Evolutionary conservation across 2,113 vertebrate genomes (phyloP).

Genomic region (Oryzias curvinotus): DNA sequence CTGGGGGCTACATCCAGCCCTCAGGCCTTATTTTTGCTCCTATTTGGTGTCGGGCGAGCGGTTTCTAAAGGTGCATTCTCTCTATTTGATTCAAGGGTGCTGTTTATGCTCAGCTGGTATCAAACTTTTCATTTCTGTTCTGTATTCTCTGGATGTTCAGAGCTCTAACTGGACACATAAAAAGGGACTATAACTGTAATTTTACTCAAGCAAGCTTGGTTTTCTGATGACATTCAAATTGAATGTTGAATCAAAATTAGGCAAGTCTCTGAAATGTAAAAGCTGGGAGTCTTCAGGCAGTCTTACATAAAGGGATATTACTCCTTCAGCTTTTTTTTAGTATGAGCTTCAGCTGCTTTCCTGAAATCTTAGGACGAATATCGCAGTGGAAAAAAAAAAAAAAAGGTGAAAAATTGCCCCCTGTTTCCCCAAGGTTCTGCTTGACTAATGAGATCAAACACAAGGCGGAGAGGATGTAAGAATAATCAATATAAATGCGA

Average conservation of each 20-base stretch:
- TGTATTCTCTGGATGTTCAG: constrained; percentile 1
- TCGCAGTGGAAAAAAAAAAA: constrained; percentile 4
- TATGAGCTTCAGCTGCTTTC: constrained; percentile 19
- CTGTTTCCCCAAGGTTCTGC: constrained; percentile 36
- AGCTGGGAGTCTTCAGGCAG: constrained; percentile 16
- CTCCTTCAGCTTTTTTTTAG: constrained; percentile 27
- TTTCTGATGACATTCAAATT: not conserved
- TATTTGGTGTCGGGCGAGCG: too few species aligned
- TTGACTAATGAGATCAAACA: constrained; percentile 54
- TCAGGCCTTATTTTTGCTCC: too few species aligned
- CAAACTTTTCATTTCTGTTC: constrained; percentile 10
- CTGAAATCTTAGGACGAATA: constrained; percentile 30
- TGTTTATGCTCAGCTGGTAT: constrained; percentile 12
- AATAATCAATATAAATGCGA: constrained; percentile 41
- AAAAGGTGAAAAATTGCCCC: constrained; percentile 9
- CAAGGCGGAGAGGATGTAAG: constrained; percentile 27
- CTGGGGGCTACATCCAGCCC: too few species aligned
- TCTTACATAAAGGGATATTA: constrained; percentile 36
- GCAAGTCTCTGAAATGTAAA: constrained; percentile 16
- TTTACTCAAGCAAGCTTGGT: not conserved
- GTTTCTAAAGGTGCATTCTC: too few species aligned
- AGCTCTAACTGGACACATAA: not conserved
- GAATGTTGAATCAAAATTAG: not conserved
- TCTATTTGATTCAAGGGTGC: not conserved
- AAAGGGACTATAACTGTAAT: not conserved